These are phyloP conservation scores for Caradrina clavipalpis DNA, from an alignment of 2,888 invertebrate species.

Conservation along the genomic window DNA sequence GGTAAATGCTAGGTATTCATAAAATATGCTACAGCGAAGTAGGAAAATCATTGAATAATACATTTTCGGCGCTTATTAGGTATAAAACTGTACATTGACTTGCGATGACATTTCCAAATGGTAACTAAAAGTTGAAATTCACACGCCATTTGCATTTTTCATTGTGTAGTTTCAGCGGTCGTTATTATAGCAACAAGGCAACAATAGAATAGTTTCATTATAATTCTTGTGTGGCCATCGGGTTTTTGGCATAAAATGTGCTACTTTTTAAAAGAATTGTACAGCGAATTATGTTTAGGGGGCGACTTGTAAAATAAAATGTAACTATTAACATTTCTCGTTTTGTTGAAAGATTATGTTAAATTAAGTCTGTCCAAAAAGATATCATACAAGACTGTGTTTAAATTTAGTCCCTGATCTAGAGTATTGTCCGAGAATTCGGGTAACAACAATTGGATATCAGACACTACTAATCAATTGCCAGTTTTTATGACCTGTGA, in stretches of 20 bases:
- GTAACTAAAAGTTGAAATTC: slow-evolving; percentile 57
- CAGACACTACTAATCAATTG: too few species aligned
- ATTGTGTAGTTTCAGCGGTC: slow-evolving; percentile 52
- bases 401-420: too few species aligned
- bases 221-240: slow-evolving; percentile 23
- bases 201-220: slow-evolving; percentile 49
- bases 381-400: too few species aligned
- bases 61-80: slow-evolving; percentile 40
- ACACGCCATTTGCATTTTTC: slow-evolving; percentile 59
- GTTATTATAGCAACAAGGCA: slow-evolving; percentile 41
- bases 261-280: slow-evolving; percentile 19
- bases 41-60: slow-evolving; percentile 9
- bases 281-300: not conserved
- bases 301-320: not conserved
- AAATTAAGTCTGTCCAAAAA: too few species aligned
- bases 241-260: slow-evolving; percentile 18
- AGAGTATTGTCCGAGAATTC: too few species aligned
- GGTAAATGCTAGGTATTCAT: not conserved
- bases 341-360: too few species aligned
- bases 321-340: too few species aligned
- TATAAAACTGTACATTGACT: slow-evolving; percentile 60
- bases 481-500: too few species aligned
- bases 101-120: slow-evolving; percentile 56
- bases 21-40: slow-evolving; percentile 4
- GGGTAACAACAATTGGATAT: too few species aligned